Conservation (phyloP, 2,113 vertebrate species). For the Indicator indicator region DNA sequence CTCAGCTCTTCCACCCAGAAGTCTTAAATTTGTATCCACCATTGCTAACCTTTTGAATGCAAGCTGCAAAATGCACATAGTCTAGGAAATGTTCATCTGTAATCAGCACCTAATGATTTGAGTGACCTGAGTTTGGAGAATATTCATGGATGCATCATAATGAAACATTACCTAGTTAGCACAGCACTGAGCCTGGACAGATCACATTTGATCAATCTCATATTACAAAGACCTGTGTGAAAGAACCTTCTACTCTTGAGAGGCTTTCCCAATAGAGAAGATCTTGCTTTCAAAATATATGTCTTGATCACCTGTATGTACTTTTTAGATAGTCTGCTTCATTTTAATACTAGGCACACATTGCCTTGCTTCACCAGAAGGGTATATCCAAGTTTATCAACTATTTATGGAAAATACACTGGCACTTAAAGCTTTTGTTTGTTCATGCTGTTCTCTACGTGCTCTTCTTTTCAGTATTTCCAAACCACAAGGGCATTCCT, state of each 20-base stretch:
- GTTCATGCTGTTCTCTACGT: background rate
- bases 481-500: background rate
- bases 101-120: conserved; percentile 1
- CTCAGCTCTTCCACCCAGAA: background rate
- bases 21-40: background rate
- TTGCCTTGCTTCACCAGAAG: background rate
- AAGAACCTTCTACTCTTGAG: background rate
- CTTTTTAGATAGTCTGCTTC: background rate
- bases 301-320: background rate
- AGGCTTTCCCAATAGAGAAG: background rate
- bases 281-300: background rate
- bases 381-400: conserved; percentile 15
- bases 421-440: background rate
- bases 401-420: background rate
- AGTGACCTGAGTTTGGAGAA: conserved; percentile 34
- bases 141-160: conserved; percentile 16
- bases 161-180: background rate
- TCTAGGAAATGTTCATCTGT: conserved; percentile 2
- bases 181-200: background rate
- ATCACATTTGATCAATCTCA: background rate
- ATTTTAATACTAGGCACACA: background rate
- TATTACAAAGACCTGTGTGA: background rate
- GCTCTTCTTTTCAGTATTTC: background rate
- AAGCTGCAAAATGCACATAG: background rate
- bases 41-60: background rate